Evolutionary conservation across 53 echinoderm and acorn worm genomes (phyloP).

Genomic region (Astropecten irregularis): DNA sequence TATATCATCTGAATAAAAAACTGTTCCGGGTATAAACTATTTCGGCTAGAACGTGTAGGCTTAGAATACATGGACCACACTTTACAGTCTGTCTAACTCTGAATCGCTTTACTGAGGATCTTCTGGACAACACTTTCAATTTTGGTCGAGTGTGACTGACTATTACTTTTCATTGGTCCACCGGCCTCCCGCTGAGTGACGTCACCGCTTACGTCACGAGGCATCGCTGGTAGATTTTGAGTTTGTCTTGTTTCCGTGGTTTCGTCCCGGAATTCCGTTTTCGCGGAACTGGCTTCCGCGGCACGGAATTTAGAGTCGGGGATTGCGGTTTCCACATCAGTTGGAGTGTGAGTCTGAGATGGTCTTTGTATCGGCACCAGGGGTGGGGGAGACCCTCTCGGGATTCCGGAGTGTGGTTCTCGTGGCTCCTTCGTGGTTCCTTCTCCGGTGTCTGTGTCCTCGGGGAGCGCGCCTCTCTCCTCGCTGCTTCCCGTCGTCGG

Average conservation of each 20-base stretch:
- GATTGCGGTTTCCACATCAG: background rate
- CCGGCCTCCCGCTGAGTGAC: background rate
- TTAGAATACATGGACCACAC: too few species aligned
- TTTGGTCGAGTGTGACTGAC: slow-evolving; percentile 38
- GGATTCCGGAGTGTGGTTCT: background rate
- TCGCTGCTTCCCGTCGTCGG: background rate
- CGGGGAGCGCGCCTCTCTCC: background rate
- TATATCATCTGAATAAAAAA: too few species aligned
- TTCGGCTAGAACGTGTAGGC: too few species aligned
- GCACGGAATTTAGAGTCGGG: background rate
- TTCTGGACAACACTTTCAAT: slow-evolving; percentile 64
- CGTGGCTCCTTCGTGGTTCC: background rate
- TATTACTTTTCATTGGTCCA: background rate
- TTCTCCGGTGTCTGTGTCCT: background rate
- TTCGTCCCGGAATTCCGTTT: background rate
- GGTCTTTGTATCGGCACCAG: slow-evolving; percentile 3
- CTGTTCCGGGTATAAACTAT: too few species aligned
- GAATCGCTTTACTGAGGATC: slow-evolving; percentile 56
- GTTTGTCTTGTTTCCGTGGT: background rate
- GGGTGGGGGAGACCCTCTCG: slow-evolving; percentile 21
- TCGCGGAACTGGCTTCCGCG: too few species aligned
- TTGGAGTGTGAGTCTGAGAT: background rate
- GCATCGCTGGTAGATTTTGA: too few species aligned
- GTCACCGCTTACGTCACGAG: too few species aligned
- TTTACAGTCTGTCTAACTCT: background rate